These are phyloP conservation scores for Xyliphius kryptos DNA, from an alignment of 2,113 vertebrate genomes.

Conservation along the genomic window DNA sequence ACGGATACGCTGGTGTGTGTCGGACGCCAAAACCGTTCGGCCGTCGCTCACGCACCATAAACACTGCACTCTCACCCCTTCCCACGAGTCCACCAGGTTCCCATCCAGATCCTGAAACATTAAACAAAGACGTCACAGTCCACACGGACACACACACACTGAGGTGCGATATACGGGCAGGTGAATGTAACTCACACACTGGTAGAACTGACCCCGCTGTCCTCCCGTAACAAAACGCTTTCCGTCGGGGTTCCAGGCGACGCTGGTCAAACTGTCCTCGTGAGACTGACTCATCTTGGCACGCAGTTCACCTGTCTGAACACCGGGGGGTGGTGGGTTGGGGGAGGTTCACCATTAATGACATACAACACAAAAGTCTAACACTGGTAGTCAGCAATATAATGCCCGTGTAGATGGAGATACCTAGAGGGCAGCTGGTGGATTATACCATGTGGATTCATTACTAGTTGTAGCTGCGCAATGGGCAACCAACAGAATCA, in stretches of 20 bases:
- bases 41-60: constrained; percentile 95
- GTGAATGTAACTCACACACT: constrained; percentile 97
- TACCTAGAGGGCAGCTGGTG: no score
- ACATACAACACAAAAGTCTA: no score
- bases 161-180: not conserved
- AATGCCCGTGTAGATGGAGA: no score
- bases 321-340: constrained; percentile 27
- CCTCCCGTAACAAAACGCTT: constrained; percentile 96
- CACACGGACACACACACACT: not conserved
- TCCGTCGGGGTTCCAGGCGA: constrained; percentile 97
- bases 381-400: no score
- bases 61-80: constrained; percentile 96
- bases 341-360: no score
- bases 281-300: constrained; percentile 99
- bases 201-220: constrained; percentile 96
- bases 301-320: constrained; percentile 93
- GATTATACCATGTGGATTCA: no score
- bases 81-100: constrained; percentile 97
- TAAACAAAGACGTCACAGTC: not conserved
- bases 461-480: no score
- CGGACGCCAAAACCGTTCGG: constrained; percentile 92
- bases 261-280: constrained; percentile 96
- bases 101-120: constrained; percentile 85
- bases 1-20: constrained; percentile 96
- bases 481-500: no score